Base-by-base conservation (phyloP, 2,113 vertebrate genomes). In the Chloropsis cyanopogon region DNA sequence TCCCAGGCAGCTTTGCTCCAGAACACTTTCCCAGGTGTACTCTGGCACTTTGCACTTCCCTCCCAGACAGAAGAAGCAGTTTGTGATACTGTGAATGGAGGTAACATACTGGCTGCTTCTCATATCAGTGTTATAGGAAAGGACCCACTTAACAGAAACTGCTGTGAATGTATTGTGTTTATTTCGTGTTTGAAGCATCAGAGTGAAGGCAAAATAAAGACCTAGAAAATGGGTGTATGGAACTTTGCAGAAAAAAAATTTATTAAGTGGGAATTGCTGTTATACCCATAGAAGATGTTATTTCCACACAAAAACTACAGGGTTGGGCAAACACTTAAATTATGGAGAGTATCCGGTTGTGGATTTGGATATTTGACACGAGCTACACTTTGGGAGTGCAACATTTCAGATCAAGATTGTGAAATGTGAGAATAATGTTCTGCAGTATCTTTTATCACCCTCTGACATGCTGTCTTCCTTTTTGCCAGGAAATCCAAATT, bases 401-500 rank as follows among this genome's bases (percentile, higher is more conserved):
- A 23, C 22, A 6, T 42, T 61, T 73, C 46, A 54, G 23, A 66
- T 35, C 42, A n/a, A 14, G 63, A 35, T 57, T 86, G 52, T 83
- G 71, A 72, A 94, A 56, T 33, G 22, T 17, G 16, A 79, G 22
- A 85, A 19, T 68, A 41, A 33, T 61, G n/a, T 73, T 84, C 61
- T 92, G 47, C 64, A 42, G 11, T 37, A 11, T 47, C 37, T 84
- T 81, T 57, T 53, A 26, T 82, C 42, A 28, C 25, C 28, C 16
- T 73, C 15, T 91, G 71, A 91, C 50, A 7, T 49, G 20, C 25
- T 59, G 28, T 33, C 16, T 90, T 96, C 37, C 24, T 70, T 91
- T 72, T 92, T 91, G 26, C 39, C 89, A 99, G 99, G 98, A 82
- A 99, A 99, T 96, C 99, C 99, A 70, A 98, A 97, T 95, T 99